Base-by-base conservation (phyloP, 1,140 invertebrate genomes). In the Macrobrachium rosenbergii region DNA sequence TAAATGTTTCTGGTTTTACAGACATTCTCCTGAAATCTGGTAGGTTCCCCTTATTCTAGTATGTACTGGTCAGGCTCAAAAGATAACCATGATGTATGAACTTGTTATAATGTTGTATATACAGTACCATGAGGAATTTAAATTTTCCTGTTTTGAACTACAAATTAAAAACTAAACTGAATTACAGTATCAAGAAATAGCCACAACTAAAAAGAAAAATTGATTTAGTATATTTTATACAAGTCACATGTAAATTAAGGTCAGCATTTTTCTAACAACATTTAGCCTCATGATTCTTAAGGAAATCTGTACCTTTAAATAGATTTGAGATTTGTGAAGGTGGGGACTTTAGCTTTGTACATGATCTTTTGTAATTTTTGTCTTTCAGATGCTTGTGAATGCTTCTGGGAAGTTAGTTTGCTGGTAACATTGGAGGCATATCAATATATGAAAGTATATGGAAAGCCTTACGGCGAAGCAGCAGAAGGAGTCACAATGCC, bases 11-110 rank as follows among this genome's bases (percentile, higher is more conserved):
- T 86, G 45, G 12, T 21, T 79, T 79, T 62, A 28, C 78, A 14
- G 78, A 86, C 37, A 52, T 52, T 10, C 77, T 86, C n/a, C 2
- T 86, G 23, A 80, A 86, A 62, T 72, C 23, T 19, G 84, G 84
- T 86, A 73, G 73, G 77, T 28, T 67, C 10, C 7, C n/a, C 21
- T 19, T 63, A 80, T 16, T n/a, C n/a, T n/a, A 23, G 23, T 59
- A 37, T 37, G 3, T 37, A 37, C 28, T 37, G 3, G 28, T 37
- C 28, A 37, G 3, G 28, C 28, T 37, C 3, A 37, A 37, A 37
- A 37, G 28, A 37, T 37, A 37, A 37, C 28, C 28, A 16, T 77
- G 21, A 45, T n/a, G n/a, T n/a, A 12, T 17, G 12, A 17, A 45
- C 45, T 43, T 77, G 5, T 45, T 52, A 43, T 1, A 2, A 43